Percentiles rank a stretch among this genome's conserved stretches.
Conservation (phyloP, 1,140 invertebrate genomes). For the Drosophila nikananu region DNA sequence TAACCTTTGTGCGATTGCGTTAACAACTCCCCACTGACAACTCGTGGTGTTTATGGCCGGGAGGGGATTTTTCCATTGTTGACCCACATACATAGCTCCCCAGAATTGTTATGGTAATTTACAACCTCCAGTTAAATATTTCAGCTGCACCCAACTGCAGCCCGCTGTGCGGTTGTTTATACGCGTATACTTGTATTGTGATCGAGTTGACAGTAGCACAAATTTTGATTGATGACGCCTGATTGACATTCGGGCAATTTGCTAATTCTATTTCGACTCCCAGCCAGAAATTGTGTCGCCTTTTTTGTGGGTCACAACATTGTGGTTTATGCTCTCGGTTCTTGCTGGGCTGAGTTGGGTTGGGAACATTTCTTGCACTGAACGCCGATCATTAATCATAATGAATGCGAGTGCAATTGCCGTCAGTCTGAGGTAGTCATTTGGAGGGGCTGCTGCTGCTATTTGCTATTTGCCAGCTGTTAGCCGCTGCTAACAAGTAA, state of each 20-base stretch:
- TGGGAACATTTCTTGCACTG: constrained; percentile 26
- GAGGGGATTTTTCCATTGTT: constrained; percentile 50
- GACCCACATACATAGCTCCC: constrained; percentile 69
- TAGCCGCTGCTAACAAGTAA: constrained; percentile 54
- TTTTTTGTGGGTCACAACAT: constrained; percentile 36
- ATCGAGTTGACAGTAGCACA: constrained; percentile 75
- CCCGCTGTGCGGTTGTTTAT: constrained; percentile 55
- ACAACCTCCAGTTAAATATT: constrained; percentile 68
- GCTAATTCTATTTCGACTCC: constrained; percentile 75
- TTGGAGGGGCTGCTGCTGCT: constrained; percentile 5
- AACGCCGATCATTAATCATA: constrained; percentile 68
- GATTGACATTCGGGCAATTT: constrained; percentile 82
- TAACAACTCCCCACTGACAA: constrained; percentile 41
- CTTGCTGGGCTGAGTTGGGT: neutral
- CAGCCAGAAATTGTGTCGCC: constrained; percentile 38
- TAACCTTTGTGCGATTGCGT: constrained; percentile 43
- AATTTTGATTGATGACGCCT: constrained; percentile 80
- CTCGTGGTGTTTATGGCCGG: constrained; percentile 28
- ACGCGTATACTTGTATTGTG: constrained; percentile 60
- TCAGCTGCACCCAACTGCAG: constrained; percentile 65
- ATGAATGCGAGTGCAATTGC: constrained; percentile 64
- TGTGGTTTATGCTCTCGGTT: constrained; percentile 4
- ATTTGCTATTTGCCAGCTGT: constrained; percentile 9
- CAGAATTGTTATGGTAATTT: constrained; percentile 78
- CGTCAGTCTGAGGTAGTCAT: constrained; percentile 46